These are phyloP conservation scores for Calliphora vicina DNA, from an alignment of 1,140 invertebrate genomes.

Conservation along the genomic window DNA sequence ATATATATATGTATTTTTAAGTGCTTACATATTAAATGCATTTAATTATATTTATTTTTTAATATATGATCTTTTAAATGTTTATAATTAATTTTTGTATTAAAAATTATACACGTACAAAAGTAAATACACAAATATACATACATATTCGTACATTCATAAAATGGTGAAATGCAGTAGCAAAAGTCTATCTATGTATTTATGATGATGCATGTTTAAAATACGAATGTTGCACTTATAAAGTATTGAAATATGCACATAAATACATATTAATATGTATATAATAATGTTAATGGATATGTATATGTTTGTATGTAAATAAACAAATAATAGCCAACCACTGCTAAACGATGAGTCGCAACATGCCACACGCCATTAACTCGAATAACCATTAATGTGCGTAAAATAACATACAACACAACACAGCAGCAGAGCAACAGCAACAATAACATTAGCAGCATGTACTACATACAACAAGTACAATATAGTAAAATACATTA, in stretches of 20 bases:
- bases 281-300: too few relatives aligned
- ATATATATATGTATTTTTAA: background rate
- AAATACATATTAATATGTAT: too few relatives aligned
- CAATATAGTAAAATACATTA: background rate
- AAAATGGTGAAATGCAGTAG: too few relatives aligned
- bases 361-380: slow-evolving; percentile 25
- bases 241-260: too few relatives aligned
- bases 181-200: too few relatives aligned
- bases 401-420: background rate
- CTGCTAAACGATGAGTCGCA: background rate
- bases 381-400: slow-evolving; percentile 17
- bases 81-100: background rate
- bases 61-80: slow-evolving; percentile 6
- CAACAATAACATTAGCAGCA: background rate
- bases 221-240: too few relatives aligned
- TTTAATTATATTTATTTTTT: background rate
- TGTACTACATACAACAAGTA: background rate
- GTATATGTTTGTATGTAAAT: slow-evolving; percentile 14
- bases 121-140: too few relatives aligned
- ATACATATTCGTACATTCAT: too few relatives aligned
- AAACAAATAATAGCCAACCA: background rate
- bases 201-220: too few relatives aligned
- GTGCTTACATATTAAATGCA: background rate
- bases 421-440: too few relatives aligned
- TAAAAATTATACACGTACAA: too few relatives aligned